These are phyloP conservation scores for Phataginus tricuspis DNA, from an alignment of 2,797 vertebrate genomes.

Conservation along the genomic window DNA sequence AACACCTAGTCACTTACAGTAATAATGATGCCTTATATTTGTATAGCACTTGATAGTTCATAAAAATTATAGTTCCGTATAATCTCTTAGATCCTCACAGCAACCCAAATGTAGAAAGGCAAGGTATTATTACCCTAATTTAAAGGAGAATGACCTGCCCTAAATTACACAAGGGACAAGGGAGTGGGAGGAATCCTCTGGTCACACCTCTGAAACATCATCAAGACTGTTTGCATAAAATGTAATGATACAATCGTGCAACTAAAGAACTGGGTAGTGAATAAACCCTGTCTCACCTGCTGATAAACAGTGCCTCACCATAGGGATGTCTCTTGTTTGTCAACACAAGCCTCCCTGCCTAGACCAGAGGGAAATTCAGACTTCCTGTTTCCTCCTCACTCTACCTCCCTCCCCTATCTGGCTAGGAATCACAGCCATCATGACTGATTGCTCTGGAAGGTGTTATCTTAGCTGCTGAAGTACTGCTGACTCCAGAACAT, in stretches of 20 bases:
- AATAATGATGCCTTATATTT: constrained; percentile 27
- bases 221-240: constrained; percentile 30
- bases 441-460: neutral
- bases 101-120: constrained; percentile 12
- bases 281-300: neutral
- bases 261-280: neutral
- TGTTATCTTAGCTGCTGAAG: neutral
- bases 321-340: neutral
- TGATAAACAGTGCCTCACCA: neutral
- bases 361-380: neutral
- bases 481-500: neutral
- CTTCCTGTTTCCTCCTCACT: neutral
- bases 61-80: constrained; percentile 40
- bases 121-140: constrained; percentile 51
- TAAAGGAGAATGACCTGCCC: neutral
- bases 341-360: neutral
- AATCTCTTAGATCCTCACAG: neutral
- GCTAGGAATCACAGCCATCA: neutral
- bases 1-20: neutral
- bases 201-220: constrained; percentile 53
- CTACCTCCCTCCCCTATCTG: neutral
- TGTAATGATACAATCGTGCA: neutral
- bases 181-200: neutral
- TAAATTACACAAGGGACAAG: constrained; percentile 46
- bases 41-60: neutral